These are phyloP conservation scores for Lagorchestes hirsutus DNA, from an alignment of 2,797 vertebrate species.

Conservation along the genomic window DNA sequence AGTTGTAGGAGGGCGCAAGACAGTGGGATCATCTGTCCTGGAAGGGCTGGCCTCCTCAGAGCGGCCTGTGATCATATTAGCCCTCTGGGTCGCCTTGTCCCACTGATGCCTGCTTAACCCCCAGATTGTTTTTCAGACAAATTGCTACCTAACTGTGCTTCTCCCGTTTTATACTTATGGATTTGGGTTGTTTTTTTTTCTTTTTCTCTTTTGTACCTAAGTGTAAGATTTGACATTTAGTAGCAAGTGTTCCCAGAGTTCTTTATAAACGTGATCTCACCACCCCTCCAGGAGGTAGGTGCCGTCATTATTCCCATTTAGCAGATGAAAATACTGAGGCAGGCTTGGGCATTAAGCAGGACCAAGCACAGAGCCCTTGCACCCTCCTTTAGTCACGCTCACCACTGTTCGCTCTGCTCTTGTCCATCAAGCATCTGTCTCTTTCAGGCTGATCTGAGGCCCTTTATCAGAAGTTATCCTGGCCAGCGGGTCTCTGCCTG, in stretches of 20 bases:
- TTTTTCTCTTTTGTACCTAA: neutral
- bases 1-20: neutral
- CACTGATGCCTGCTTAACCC: neutral
- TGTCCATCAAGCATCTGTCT: fast-evolving
- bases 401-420: no score
- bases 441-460: neutral
- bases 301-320: neutral
- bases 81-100: neutral
- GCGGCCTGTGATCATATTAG: neutral
- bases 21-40: neutral
- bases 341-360: neutral
- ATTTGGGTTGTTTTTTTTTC: neutral
- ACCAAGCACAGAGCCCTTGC: neutral
- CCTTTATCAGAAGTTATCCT: neutral
- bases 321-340: neutral
- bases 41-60: neutral
- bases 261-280: neutral
- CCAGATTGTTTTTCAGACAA: neutral
- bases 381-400: no score
- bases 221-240: neutral
- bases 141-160: neutral
- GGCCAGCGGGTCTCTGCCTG: no score
- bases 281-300: neutral
- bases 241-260: neutral
- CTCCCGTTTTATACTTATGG: neutral